Conservation (phyloP, 2,113 vertebrate species). For the Tylochromis polylepis region DNA sequence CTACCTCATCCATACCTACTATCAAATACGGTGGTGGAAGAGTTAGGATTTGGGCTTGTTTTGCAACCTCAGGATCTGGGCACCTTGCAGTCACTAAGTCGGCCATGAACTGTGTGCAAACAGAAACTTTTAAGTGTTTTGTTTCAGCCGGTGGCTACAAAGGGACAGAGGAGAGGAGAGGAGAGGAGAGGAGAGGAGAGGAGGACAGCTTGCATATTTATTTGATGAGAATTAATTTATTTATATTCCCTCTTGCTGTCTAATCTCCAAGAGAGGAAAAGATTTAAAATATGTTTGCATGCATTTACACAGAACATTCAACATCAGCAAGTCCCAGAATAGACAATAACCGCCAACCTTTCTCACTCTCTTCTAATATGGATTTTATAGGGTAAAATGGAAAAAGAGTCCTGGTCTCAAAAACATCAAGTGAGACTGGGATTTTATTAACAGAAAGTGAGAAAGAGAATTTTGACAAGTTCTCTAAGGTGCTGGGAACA, state of each 20-base stretch:
- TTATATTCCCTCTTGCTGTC: slow-evolving; percentile 12
- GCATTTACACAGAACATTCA: slow-evolving; percentile 21
- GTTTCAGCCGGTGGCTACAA: background rate
- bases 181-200: background rate
- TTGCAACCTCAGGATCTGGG: background rate
- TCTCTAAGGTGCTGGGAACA: background rate
- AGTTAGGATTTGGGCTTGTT: background rate
- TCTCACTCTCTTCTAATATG: background rate
- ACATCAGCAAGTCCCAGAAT: slow-evolving; percentile 31
- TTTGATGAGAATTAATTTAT: slow-evolving; percentile 11
- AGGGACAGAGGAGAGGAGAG: background rate
- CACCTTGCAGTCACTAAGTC: background rate
- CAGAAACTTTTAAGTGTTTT: slow-evolving; percentile 20
- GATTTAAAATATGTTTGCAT: slow-evolving; percentile 20
- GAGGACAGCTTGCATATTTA: slow-evolving; percentile 36
- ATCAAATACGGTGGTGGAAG: background rate
- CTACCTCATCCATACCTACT: background rate
- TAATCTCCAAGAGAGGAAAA: slow-evolving; percentile 10
- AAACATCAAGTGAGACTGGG: background rate
- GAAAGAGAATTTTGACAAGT: background rate
- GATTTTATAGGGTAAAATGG: background rate
- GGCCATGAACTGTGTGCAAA: background rate
- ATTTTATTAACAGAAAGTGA: background rate
- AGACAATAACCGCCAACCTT: background rate
- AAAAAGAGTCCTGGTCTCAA: background rate